Base-by-base conservation (phyloP, 92 coral and sea anemone species). In the Porites divaricata region DNA sequence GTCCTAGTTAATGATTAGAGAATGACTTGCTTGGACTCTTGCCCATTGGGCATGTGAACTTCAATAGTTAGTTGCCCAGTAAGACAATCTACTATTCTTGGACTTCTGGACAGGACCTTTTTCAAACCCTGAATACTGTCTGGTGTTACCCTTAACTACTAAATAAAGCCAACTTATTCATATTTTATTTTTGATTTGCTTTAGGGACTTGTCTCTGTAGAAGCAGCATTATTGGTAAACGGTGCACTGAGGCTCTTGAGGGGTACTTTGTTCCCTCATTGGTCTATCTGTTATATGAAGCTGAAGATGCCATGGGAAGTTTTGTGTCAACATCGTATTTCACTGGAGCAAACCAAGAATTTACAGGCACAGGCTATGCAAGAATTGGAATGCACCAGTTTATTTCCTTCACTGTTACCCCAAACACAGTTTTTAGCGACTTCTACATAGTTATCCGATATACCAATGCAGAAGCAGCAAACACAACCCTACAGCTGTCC, bases 311-410 rank as follows among this genome's bases (percentile, higher is more conserved):
- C 22, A 25, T 75, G 20, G 99, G 99, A 35, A 86, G 69, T 90
- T 93, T 88, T 79, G 67, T 61, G 1, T 72, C 90, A 23, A 91
- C 95, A 15, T 85, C 98, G 6, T 86, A 96, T 78, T 72, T 90
- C 50, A 67, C 75, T 16, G 98, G 90, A 28, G 89, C 85, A 49
- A 80, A 83, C 21, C 90, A 78, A 63, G 67, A 75, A 67, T 96
- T 96, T 87, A 94, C 99, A 24, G 99, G 98, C 12, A 89, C 91
- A 77, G 99, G 99, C 15, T 96, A 96, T 70, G 93, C 83, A 41
- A 90, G 73, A 72, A 88, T 96, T 14, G 74, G 63, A 17, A 24
- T 63, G 17, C 41, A 74, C 2, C 95, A 93, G 86, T 91, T 79
- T 83, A 85, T 96, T 41, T 63, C 82, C 63, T 92, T 96, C 69